Evolutionary conservation across 1,140 invertebrate species (phyloP), one percentile per base, ranked within the genome.

Genomic region (Eupeodes corollae): DNA sequence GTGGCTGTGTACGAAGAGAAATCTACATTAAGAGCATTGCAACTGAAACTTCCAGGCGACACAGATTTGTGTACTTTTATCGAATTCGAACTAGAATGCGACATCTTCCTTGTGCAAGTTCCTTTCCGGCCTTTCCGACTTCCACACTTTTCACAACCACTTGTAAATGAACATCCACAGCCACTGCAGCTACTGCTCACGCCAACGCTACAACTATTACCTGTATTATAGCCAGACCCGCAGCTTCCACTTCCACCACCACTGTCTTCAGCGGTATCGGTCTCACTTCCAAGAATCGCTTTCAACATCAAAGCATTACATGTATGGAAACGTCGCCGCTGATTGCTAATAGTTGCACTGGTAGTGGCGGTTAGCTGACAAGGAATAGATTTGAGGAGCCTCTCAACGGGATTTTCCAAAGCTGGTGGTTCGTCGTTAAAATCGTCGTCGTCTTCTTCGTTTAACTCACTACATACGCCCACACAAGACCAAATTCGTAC

Each of bases 251-350:
- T 18, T 6, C 46, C 30, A 30, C 51, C 51, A 12, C 44, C 47
- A 38, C 19, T 49, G 52, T 58, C 60, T 49, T 57, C 61, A 34
- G 50, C 59, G 33, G 56, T 54, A 53, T 53, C 57, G 47, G 57
- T 49, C 48, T 59, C 57, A 42, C 50, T 51, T 44, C 56, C 57
- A 41, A 59, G 56, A 48, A 66, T 60, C 48, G 63, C 65, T 50
- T 59, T 66, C 54, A 66, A 60, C 63, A 66, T 66, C 55, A 66
- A 65, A 53, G 60, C 59, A 63, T 66, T 58, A 63, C 57, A 61
- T 47, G 49, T 54, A 18, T 52, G 21, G 21, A 26, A 26, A 26
- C 21, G 21, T 8, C 21, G 3, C 21, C 21, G 21, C 8, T 26
- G 21, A 26, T 26, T 26, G 21, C 21, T 26, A 26, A 26, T 26